Conservation (phyloP, 1,140 invertebrate species). For the Drepana arcuata region DNA sequence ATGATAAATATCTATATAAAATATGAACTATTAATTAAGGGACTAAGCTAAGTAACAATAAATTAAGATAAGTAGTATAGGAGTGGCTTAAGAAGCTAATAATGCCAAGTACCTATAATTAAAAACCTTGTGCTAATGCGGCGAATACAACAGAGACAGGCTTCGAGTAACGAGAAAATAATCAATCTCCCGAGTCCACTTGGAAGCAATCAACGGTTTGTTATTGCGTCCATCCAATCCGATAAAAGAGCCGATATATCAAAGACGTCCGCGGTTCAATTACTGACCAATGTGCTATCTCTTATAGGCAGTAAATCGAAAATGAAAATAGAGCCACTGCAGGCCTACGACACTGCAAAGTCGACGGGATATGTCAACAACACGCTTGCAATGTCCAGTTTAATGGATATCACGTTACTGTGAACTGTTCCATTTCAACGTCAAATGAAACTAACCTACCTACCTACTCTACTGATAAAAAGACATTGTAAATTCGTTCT, state of each 20-base stretch:
- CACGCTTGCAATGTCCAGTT: conserved; percentile 11
- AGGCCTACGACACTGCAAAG: conserved; percentile 22
- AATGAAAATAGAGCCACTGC: conserved; percentile 43
- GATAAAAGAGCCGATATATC: conserved; percentile 71
- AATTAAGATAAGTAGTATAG: too few species aligned
- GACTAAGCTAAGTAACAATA: too few species aligned
- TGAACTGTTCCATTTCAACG: conserved; percentile 1
- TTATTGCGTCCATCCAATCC: conserved; percentile 71
- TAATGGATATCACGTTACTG: conserved; percentile 16
- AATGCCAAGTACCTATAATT: too few species aligned
- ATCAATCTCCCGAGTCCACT: conserved; percentile 66
- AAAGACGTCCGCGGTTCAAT: conserved; percentile 70
- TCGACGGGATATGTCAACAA: conserved; percentile 27
- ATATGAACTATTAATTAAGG: too few species aligned
- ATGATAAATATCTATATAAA: too few species aligned
- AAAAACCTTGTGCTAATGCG: conserved; percentile 26
- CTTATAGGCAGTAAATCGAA: conserved; percentile 51
- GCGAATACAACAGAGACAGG: conserved; percentile 40
- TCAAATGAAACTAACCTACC: conserved; percentile 3
- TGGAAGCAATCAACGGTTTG: conserved; percentile 69
- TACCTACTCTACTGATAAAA: not conserved
- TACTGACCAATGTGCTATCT: conserved; percentile 63
- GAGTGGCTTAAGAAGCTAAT: too few species aligned
- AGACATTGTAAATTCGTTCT: not conserved
- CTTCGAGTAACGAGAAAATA: conserved; percentile 63